Evolutionary conservation across 2,888 invertebrate genomes (phyloP).

Genomic region (Ametastegia equiseti): DNA sequence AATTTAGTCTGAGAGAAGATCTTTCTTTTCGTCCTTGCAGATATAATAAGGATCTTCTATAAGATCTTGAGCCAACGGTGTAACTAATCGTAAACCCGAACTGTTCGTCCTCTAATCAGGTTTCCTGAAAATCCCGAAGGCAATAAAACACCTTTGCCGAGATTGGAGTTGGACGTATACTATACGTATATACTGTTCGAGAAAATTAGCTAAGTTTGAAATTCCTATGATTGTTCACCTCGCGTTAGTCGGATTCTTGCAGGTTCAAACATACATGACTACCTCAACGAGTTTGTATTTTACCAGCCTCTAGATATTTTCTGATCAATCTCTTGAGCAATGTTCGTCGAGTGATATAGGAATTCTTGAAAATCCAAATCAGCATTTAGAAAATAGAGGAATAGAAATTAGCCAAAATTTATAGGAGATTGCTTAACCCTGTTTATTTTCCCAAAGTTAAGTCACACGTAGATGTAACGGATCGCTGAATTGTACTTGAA

Average conservation of each 20-base stretch:
- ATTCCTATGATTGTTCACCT: background rate
- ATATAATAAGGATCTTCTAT: slow-evolving; percentile 11
- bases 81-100: background rate
- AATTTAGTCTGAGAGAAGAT: background rate
- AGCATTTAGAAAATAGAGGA: background rate
- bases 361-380: background rate
- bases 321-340: too few relatives aligned
- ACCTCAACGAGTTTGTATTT: background rate
- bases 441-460: background rate
- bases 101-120: slow-evolving; percentile 5
- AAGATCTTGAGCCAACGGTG: background rate
- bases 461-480: background rate
- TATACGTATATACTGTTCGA: background rate
- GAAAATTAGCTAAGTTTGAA: background rate
- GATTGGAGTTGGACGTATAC: background rate
- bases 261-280: background rate
- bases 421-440: background rate
- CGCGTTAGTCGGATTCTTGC: background rate
- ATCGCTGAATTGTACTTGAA: background rate
- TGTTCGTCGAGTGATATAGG: background rate
- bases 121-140: background rate
- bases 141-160: slow-evolving; percentile 14
- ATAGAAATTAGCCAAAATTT: background rate
- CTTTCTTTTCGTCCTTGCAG: background rate
- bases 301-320: too few relatives aligned